Base-by-base conservation (phyloP, 2,113 vertebrate species). In the Strigops habroptila region DNA sequence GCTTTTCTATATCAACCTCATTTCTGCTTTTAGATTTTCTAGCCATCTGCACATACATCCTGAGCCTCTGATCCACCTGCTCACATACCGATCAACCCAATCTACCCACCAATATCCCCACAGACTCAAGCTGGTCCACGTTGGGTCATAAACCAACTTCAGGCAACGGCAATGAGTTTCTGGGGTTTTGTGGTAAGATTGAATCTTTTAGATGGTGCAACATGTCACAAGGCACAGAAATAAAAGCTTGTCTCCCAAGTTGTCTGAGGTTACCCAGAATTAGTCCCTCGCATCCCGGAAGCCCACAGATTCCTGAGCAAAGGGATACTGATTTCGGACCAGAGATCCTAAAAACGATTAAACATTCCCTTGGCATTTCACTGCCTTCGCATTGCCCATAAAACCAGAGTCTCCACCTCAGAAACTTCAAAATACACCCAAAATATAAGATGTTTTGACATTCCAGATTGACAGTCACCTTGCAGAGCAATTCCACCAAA, bases 401-500 rank as follows among this genome's bases (percentile, higher is more conserved):
- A 75, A 64, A 53, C 10, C 37, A 18, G 25, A 64, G 30, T 41
- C n/a, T 59, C n/a, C 39, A 25, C 46, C 52, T 49, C 4, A 43
- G 57, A 80, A 41, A 57, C n/a, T 37, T 12, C 25, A 41, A 74
- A 80, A 67, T 1, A 25, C 43, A 28, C 18, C 12, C 6, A 0
- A 64, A 60, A 59, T 4, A 14, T 0, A 10, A 41, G 41, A 14
- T 0, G 0, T 23, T 63, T 62, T 25, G 62, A 9, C 19, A 6
- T n/a, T 59, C 33, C 30, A 17, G 49, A 15, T 30, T 7, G 30
- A 67, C 7, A 31, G 44, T 16, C 37, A 41, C 55, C 49, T 24
- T 14, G 39, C 46, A 39, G 33, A 78, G 43, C 60, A 35, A 28
- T 21, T 28, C n/a, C 30, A 46, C 30, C 60, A 18, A 24, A 63